Percentiles rank a stretch among this genome's conserved stretches.
phyloP scores from a whole-genome alignment of 2,888 invertebrate species.

The Charanyca ferruginea region DNA sequence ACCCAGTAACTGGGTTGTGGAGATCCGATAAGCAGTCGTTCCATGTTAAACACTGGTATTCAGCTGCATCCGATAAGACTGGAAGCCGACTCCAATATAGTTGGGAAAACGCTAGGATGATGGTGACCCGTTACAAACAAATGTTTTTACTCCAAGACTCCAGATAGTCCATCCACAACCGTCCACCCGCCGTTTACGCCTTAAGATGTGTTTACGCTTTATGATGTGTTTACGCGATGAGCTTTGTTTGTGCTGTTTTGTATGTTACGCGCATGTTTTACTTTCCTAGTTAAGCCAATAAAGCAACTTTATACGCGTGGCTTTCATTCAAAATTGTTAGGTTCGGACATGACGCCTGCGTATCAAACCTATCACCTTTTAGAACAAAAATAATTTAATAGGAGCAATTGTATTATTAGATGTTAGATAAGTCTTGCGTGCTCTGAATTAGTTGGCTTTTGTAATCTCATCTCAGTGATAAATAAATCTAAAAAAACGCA shows the following conservation, averaged over 20 bases:
- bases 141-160: neutral
- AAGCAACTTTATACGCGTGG: conserved; percentile 70
- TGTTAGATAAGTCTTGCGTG: conserved; percentile 37
- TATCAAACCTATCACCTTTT: conserved; percentile 86
- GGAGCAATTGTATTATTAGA: conserved; percentile 50
- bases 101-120: too few relatives aligned
- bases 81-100: too few relatives aligned
- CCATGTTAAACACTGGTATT: too few relatives aligned
- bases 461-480: too few relatives aligned
- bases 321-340: conserved; percentile 74
- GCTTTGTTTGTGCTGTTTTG: conserved; percentile 87
- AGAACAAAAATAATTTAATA: conserved; percentile 49
- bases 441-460: conserved; percentile 20
- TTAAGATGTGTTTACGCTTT: conserved; percentile 58
- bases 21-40: too few relatives aligned
- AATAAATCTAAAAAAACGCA: too few relatives aligned
- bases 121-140: too few relatives aligned
- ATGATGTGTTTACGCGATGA: conserved; percentile 72
- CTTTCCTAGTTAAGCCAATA: conserved; percentile 73
- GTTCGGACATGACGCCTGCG: conserved; percentile 66
- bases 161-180: conserved; percentile 63
- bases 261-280: conserved; percentile 77
- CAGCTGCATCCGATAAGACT: too few relatives aligned
- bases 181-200: conserved; percentile 43
- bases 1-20: too few relatives aligned